Conservation (phyloP, 2,113 vertebrate species). For the Donacobius atricapilla region DNA sequence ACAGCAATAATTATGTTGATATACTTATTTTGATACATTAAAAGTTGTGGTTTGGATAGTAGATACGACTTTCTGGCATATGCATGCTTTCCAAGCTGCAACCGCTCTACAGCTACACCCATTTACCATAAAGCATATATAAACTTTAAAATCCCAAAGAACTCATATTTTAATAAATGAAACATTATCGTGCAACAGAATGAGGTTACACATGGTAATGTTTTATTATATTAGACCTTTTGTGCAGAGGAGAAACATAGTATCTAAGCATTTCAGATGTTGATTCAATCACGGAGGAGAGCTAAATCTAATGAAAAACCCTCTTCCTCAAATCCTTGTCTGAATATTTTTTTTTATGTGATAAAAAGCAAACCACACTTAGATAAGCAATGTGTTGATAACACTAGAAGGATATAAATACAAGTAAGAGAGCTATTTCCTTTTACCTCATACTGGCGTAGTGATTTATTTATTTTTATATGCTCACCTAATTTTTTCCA, state of each 20-base stretch:
- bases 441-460: not conserved
- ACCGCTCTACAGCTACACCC: rapidly evolving
- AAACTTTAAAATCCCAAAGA: not conserved
- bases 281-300: not conserved
- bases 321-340: not conserved
- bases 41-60: not conserved
- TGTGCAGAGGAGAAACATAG: not conserved
- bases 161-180: not conserved
- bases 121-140: not conserved
- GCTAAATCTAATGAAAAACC: not conserved
- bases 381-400: not conserved
- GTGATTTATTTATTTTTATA: not conserved
- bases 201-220: not conserved
- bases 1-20: not conserved
- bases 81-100: not conserved
- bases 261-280: not conserved
- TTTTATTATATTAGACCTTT: not conserved
- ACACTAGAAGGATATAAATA: not conserved
- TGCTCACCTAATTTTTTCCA: not conserved
- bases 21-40: not conserved
- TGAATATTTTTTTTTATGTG: not conserved
- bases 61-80: not conserved
- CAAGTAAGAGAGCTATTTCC: not conserved
- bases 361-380: not conserved
- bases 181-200: not conserved